A percentile compares a stretch with the other conserved stretches of the same genome.
Conservation (phyloP, 30 jellyfish, hydroid and myxozoan species). For the Catostylus mosaicus region DNA sequence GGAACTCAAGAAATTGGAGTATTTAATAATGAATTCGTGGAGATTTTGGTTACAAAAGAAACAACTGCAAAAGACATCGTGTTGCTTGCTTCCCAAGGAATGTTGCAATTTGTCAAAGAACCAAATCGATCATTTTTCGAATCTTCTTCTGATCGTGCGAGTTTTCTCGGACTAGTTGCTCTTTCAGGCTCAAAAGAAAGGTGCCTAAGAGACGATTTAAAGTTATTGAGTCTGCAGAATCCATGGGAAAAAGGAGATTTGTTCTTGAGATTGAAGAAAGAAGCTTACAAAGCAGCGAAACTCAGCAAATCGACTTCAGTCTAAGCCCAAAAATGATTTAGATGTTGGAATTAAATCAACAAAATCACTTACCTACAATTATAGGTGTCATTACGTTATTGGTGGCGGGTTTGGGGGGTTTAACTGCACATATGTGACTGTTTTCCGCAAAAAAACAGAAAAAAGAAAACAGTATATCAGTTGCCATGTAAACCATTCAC, state of each 20-base stretch:
- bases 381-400: no score
- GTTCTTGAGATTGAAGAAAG: constrained; percentile 84
- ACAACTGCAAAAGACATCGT: constrained; percentile 82
- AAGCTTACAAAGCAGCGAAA: constrained; percentile 77
- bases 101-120: constrained; percentile 45
- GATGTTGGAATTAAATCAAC: no score
- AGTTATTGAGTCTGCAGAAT: constrained; percentile 65
- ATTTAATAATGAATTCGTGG: constrained; percentile 57
- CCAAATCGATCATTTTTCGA: constrained; percentile 53
- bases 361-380: no score
- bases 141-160: constrained; percentile 56
- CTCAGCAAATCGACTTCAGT: constrained; percentile 90
- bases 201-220: constrained; percentile 84
- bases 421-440: no score
- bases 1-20: constrained; percentile 96
- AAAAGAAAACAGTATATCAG: no score
- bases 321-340: no score
- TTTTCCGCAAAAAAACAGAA: no score
- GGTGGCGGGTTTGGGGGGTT: no score
- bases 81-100: constrained; percentile 64
- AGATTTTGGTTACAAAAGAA: constrained; percentile 59
- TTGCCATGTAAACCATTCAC: no score
- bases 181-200: constrained; percentile 92
- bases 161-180: constrained; percentile 76
- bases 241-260: constrained; percentile 91